Base-by-base conservation (phyloP, 2,888 invertebrate genomes). In the Pantelozetes paolii region DNA sequence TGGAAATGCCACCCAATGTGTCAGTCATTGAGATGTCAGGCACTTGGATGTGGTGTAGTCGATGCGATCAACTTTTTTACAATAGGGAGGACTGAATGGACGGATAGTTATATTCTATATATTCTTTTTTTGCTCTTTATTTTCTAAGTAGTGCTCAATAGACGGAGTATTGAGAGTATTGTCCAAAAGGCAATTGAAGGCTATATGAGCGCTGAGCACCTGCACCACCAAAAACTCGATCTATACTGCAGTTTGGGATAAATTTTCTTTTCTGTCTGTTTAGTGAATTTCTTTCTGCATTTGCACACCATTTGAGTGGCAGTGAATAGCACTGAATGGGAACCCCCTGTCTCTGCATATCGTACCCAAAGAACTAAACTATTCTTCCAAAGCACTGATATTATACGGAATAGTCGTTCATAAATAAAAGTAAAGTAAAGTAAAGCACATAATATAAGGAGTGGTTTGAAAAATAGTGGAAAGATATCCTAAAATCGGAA, bases 321-420 rank as follows among this genome's bases (percentile, higher is more conserved):
- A n/a, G n/a, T n/a, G n/a, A n/a, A n/a, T n/a, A n/a, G 20, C 28
- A 59, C 11, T 59, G 57, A 50, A 50, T 50, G 57, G 57, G 57
- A 59, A 59, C 57, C 57, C 57, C n/a, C n/a, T n/a, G n/a, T n/a
- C n/a, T n/a, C 57, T 59, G 57, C 57, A 59, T 59, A 59, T 59
- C 57, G 57, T n/a, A 13, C 6, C 18, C 5, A 50, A 28, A 59
- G 26, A 59, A 59, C 26, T 23, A 28, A 59, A 59, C 20, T 59
- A 59, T 59, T 59, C 26, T 59, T n/a, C n/a, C 20, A 9, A 40
- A 9, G 40, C 13, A 40, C 13, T 40, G 40, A 40, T 40, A 40
- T n/a, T n/a, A n/a, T n/a, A n/a, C n/a, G n/a, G n/a, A n/a, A n/a
- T n/a, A 18, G 50, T 50, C 20, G 50, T 50, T 50, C 50, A 50